Conservation (phyloP, 2,113 vertebrate species). For the Morone chrysops region DNA sequence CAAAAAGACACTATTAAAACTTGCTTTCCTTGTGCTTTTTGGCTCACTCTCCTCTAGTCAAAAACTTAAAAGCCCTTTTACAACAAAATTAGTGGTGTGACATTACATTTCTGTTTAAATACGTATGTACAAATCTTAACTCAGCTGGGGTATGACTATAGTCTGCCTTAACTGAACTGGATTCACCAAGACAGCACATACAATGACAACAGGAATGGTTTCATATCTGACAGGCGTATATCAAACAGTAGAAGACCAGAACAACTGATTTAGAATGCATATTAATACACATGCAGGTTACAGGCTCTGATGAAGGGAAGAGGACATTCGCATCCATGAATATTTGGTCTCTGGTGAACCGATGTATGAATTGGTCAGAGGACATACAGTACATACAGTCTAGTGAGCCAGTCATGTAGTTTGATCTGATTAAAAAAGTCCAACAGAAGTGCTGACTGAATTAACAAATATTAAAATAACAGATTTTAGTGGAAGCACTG, state of each 20-base stretch:
- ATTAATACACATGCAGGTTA: conserved; percentile 70
- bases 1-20: conserved; percentile 80
- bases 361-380: conserved; percentile 6
- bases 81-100: conserved; percentile 29
- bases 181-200: conserved; percentile 40
- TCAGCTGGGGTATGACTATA: conserved; percentile 24
- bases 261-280: conserved; percentile 46
- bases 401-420: neutral
- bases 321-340: conserved; percentile 37
- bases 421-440: neutral
- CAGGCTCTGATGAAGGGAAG: conserved; percentile 29
- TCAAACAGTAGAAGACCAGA: conserved; percentile 33
- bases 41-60: conserved; percentile 78
- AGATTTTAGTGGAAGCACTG: conserved; percentile 72
- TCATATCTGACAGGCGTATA: conserved; percentile 34
- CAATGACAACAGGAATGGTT: conserved; percentile 32
- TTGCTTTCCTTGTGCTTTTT: conserved; percentile 77
- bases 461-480: conserved; percentile 27
- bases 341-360: conserved; percentile 36
- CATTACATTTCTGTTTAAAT: conserved; percentile 39
- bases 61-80: conserved; percentile 64
- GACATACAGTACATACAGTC: conserved; percentile 27
- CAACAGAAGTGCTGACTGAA: neutral
- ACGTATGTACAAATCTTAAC: conserved; percentile 44
- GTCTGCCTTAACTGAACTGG: conserved; percentile 38